Base-by-base conservation (phyloP, 2,888 invertebrate genomes). In the Unio delphinus region DNA sequence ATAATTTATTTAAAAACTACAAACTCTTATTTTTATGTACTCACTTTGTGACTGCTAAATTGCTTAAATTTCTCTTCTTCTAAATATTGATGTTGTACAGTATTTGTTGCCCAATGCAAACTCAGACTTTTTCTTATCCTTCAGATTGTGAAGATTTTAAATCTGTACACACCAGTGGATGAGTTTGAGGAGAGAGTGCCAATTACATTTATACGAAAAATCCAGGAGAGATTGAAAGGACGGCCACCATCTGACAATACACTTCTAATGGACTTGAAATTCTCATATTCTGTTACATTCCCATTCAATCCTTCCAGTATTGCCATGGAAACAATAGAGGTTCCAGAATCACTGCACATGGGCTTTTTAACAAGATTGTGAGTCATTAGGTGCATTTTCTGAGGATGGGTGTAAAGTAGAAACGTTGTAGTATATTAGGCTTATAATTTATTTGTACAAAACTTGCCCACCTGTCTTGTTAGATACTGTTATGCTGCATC, bases 101-200 rank as follows among this genome's bases (percentile, higher is more conserved):
- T 61, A 61, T 20, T 64, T 55, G 26, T 23, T n/a, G 55, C 2
- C 56, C 23, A 28, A 17, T n/a, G 30, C 18, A 54, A 55, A 26
- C 62, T 70, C 15, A 0, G 11, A 3, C 65, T 65, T 68, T 55
- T 74, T 56, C 65, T 56, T 72, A 73, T 73, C 45, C 87, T 88
- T 20, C 91, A 94, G 94, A 94, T 94, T 76, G 91, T 93, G 67
- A 93, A 93, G 83, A 91, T 93, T 66, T 89, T 95, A 59, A 95
- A 95, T 89, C 92, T 95, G 85, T 95, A 95, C 90, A 96, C 96
- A 0, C 95, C 96, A 0, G 94, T 94, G 0, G 96, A 96, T 83
- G 96, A 96, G 71, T 96, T 94, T 86, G 96, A 96, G 83, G 94
- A 95, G 75, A 92, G 95, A 63, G 95, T 96, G 64, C 94, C 96